Percentiles rank a stretch among this genome's conserved stretches.
Conservation (phyloP, 2,113 vertebrate species). For the Climacteris rufus region DNA sequence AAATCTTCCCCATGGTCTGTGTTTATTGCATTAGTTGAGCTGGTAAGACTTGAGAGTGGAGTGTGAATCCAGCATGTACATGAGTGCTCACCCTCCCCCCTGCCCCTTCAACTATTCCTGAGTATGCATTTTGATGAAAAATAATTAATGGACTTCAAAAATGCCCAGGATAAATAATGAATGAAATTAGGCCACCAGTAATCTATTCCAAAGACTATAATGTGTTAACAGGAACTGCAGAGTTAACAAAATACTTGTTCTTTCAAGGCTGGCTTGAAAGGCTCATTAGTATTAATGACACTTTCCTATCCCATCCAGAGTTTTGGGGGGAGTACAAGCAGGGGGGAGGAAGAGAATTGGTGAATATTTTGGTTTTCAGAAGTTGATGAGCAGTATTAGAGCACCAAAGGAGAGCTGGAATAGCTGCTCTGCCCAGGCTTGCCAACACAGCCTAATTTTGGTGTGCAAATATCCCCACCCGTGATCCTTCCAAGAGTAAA, state of each 20-base stretch:
- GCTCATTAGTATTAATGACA: background rate
- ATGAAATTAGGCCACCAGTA: background rate
- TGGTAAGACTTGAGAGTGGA: background rate
- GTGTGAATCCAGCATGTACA: background rate
- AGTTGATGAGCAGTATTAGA: background rate
- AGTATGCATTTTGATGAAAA: slow-evolving; percentile 1
- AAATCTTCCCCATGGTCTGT: background rate
- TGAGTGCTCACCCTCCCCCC: background rate
- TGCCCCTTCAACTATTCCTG: background rate
- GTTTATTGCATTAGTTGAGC: background rate
- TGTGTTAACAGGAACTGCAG: slow-evolving; percentile 2
- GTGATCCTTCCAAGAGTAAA: background rate
- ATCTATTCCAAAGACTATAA: background rate
- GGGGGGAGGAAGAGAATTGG: background rate
- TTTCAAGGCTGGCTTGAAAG: background rate
- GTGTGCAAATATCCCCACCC: background rate
- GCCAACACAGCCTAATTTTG: background rate
- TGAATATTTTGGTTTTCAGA: background rate
- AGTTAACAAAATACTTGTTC: background rate
- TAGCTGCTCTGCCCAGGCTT: background rate
- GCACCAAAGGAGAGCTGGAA: background rate
- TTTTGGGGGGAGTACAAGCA: background rate
- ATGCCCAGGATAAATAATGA: slow-evolving; percentile 16
- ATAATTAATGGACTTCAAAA: slow-evolving; percentile 3
- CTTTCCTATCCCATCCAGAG: background rate